Percentiles rank a stretch among this genome's conserved stretches.
These are phyloP conservation scores for Tribolium castaneum DNA, from an alignment of 1,140 invertebrate species.

Conservation along the genomic window DNA sequence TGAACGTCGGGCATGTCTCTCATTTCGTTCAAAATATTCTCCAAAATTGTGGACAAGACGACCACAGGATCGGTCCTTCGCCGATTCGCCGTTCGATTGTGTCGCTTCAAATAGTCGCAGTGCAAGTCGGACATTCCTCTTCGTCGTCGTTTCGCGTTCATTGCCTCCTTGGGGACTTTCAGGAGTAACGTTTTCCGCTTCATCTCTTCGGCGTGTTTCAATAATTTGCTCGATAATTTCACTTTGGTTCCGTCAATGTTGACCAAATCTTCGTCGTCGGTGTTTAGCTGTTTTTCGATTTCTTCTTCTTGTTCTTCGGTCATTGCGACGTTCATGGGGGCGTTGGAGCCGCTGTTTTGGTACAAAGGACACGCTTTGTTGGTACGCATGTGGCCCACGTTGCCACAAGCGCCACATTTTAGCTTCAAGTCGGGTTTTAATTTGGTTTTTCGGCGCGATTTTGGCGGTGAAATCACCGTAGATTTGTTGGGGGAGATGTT, in stretches of 20 bases:
- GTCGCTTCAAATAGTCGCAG: slow-evolving; percentile 94
- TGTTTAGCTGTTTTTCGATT: slow-evolving; percentile 79
- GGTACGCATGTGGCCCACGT: slow-evolving; percentile 84
- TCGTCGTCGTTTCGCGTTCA: slow-evolving; percentile 75
- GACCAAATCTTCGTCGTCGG: slow-evolving; percentile 86
- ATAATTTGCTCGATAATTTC: slow-evolving; percentile 82
- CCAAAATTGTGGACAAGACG: slow-evolving; percentile 91
- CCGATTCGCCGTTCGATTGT: slow-evolving; percentile 89
- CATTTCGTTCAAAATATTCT: slow-evolving; percentile 94
- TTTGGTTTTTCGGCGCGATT: slow-evolving; percentile 82
- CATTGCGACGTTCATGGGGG: slow-evolving; percentile 80
- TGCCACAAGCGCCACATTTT: slow-evolving; percentile 96
- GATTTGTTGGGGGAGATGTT: slow-evolving; percentile 54
- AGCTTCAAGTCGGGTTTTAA: slow-evolving; percentile 91
- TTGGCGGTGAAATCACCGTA: slow-evolving; percentile 53
- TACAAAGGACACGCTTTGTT: slow-evolving; percentile 97
- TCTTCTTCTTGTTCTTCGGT: slow-evolving; percentile 87
- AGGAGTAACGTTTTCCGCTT: slow-evolving; percentile 83
- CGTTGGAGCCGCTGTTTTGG: slow-evolving; percentile 72
- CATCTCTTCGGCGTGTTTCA: slow-evolving; percentile 86
- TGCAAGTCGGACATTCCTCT: slow-evolving; percentile 79
- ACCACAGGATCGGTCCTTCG: slow-evolving; percentile 97
- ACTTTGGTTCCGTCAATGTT: slow-evolving; percentile 94
- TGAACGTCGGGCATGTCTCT: slow-evolving; percentile 91
- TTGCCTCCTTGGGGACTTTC: slow-evolving; percentile 84